Evolutionary conservation across 2,888 invertebrate species (phyloP), one percentile per base, ranked within the genome.

Genomic region (Chalcosyrphus nemorum): DNA sequence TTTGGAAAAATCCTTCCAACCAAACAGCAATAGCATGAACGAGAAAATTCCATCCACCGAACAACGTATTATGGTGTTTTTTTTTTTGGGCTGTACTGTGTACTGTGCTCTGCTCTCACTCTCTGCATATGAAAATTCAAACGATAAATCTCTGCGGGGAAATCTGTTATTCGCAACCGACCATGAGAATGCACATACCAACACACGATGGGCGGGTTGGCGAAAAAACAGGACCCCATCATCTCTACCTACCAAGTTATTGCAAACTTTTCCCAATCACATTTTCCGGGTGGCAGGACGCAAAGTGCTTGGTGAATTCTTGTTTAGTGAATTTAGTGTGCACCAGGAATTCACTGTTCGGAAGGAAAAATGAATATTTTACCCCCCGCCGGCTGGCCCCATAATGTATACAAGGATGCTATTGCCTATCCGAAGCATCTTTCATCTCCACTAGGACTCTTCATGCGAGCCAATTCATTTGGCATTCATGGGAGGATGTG

Each of bases 281-380:
- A 84, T 84, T 84, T 80, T 84, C 80, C 74, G 84, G 84, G 63
- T 74, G 84, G 84, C 74, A 74, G 84, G 70, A 70, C 59, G 65
- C 70, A 65, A 57, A 84, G 74, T 65, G 80, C 70, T 75, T 52
- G 13, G 50, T 70, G 84, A 57, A 84, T 84, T 80, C 80, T 75
- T 80, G 84, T 84, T 84, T 84, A 84, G 80, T 84, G 80, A 84
- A 84, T 84, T 84, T 80, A 80, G 80, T 84, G 84, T 84, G 84
- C 74, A 75, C 74, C 75, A 80, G 68, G 78, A 82, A 82, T 82
- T 77, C 72, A 82, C 71, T 66, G 57, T 61, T 66, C 27, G 71
- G 50, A 27, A 57, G 57, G 81, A 56, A 66, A 52, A 68, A 74
- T 78, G 74, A 78, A 84, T 78, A 74, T 56, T 74, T 78, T 72